Evolutionary conservation across 2,888 invertebrate species (phyloP), one percentile per base, ranked within the genome.

Genomic region (Latrodectus elegans): DNA sequence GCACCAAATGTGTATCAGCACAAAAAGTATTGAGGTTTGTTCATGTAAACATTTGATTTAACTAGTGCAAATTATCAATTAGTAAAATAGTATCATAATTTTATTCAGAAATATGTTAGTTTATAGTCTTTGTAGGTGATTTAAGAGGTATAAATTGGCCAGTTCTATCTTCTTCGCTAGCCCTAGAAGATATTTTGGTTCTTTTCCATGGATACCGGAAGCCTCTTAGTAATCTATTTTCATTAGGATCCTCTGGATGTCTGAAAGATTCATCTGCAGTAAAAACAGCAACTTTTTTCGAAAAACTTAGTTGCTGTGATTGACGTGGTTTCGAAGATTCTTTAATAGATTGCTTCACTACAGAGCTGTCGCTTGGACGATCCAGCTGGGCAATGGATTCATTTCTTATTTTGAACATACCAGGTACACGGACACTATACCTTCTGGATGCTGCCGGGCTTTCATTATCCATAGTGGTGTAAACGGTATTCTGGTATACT

Each of bases 191-290:
- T 3, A 88, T 70, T 75, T 88, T 88, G 3, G 76, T 53, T 65
- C 88, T 76, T 22, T 79, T 83, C 88, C 88, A 88, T 15, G 84
- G 88, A 17, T 83, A 88, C n/a, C 88, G 26, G 49, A 88, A 88
- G 4, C 83, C 83, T 22, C 83, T 53, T 14, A 88, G 80, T 17
- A 88, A 68, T 22, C 88, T 72, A 10, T 79, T 65, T n/a, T 71
- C 53, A 15, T 71, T 49, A 2, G 70, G 55, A 71, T 80, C 73
- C 12, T 75, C 83, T 12, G 51, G 51, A 26, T 38, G 15, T 12
- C 60, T n/a, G 15, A 68, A 79, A 4, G 52, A 10, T 11, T 71
- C 75, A 64, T 70, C 52, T 8, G 71, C 82, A 14, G 73, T 8
- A 14, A 81, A 83, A 3, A 88, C 83, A 26, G 82, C 81, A 0